Base-by-base conservation (phyloP, 2,113 vertebrate genomes). In the Tupaia tana region DNA sequence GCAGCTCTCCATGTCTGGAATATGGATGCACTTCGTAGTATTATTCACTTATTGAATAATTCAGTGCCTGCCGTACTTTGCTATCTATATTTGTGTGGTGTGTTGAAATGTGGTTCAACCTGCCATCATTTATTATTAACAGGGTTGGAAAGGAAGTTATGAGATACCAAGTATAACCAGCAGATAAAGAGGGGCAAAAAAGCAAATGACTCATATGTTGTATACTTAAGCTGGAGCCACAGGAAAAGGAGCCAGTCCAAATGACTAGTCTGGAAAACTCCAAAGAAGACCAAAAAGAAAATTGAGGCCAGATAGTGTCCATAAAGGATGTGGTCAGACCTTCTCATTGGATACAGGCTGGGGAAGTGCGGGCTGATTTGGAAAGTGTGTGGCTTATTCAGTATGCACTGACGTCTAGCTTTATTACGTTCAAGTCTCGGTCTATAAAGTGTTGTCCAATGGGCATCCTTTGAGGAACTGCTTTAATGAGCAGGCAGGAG, bases 111-210 rank as follows among this genome's bases (percentile, higher is more conserved):
- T 75, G 88, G 70, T 63, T 2, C 56, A 64, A 52, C 61, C 43
- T 86, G 86, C 74, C 79, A 88, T 69, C 86, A 74, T 95, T 94
- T 94, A 93, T 90, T 94, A 95, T 95, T 93, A 79, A 93, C 31
- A 22, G 6, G 2, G 25, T 71, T 89, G 85, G 91, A 84, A 94
- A 78, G 86, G 83, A 97, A 94, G 71, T 89, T 79, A 64, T 94
- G 67, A 93, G 71, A 14, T 67, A 27, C 86, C 92, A 74, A 86
- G 75, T 95, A 82, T 71, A 97, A 90, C 66, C 78, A 87, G 58
- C 73, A 54, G 71, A 70, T 29, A 78, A 91, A 78, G 59, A 90
- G 67, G 58, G 77, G 77, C 54, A 43, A 16, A 4, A 70, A 77
- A 82, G 73, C 82, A 84, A 84, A 61, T 56, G 79, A 91, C 74